Conservation (phyloP, 1,140 invertebrate species). For the Caligus rogercresseyi region DNA sequence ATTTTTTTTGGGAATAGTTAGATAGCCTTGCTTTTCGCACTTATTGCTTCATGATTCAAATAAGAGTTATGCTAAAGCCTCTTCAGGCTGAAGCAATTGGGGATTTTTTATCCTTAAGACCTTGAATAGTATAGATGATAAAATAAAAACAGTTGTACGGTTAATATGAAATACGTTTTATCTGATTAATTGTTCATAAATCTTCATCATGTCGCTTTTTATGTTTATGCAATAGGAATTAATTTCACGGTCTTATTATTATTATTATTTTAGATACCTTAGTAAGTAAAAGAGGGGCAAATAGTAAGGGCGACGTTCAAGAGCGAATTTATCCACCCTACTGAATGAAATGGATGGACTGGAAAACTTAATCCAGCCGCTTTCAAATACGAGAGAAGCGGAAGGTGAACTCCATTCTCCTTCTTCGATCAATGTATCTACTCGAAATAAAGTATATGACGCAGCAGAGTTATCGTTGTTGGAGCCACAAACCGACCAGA, state of each 20-base stretch:
- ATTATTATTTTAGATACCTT: slow-evolving; percentile 37
- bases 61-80: too few species aligned
- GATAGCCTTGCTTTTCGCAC: too few species aligned
- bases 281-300: slow-evolving; percentile 35
- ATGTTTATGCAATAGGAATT: too few species aligned
- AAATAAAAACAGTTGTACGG: too few species aligned
- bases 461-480: slow-evolving; percentile 31
- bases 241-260: background rate
- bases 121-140: too few species aligned
- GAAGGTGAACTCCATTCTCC: background rate
- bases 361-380: background rate
- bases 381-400: background rate
- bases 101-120: too few species aligned
- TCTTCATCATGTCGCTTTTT: too few species aligned
- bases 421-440: background rate
- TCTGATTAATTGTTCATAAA: too few species aligned
- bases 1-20: too few species aligned
- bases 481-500: slow-evolving; percentile 39
- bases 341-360: slow-evolving; percentile 52
- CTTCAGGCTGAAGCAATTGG: too few species aligned
- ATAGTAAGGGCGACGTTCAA: slow-evolving; percentile 35
- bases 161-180: too few species aligned
- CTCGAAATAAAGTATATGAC: background rate
- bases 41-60: too few species aligned
- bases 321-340: slow-evolving; percentile 43